Evolutionary conservation across 2,888 invertebrate genomes (phyloP), one percentile per base, ranked within the genome.

Genomic region (Empis livida): DNA sequence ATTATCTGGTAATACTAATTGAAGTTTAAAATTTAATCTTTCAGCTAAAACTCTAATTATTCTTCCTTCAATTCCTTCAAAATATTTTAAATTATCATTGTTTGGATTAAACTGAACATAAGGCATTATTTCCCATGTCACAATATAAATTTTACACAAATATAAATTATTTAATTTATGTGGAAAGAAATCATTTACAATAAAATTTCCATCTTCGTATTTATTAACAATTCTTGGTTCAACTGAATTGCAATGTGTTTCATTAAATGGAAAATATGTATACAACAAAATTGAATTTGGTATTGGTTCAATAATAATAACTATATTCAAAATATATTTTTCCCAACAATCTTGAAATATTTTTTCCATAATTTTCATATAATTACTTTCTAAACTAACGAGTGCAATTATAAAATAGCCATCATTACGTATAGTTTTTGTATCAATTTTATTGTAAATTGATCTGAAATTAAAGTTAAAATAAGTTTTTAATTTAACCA

Each of bases 1-100:
- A 13, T 17, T 10, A 11, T 57, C 50, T 10, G 55, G 50, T 10
- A 55, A 53, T 11, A 53, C 16, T 16, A 63, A 44, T 1, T 49
- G n/a, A 1, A 65, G 54, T 2, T 54, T 56, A 39, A 66, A 64
- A 14, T 57, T 53, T n/a, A 65, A 38, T 0, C 51, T 42, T 9
- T 41, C 46, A 5, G 63, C 54, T 35, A 64, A 43, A 9, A 51
- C 1, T 27, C 56, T 58, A 4, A 67, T 49, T 8, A 65, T 45
- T 5, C 57, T 56, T 0, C 62, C 65, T 31, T 67, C 67, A 27
- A 65, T 52, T 2, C 67, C 66, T 0, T 43, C 46, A 1, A 63
- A 49, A 0, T 57, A 58, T 14, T 48, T 41, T n/a, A 20, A 48
- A 37, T 57, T 54, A 3, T 37, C 41, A 11, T 10, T 11, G 13